Percentiles rank a stretch among this genome's conserved stretches.
phyloP scores from a whole-genome alignment of 2,888 invertebrate species.

The Seira sanloemensis region DNA sequence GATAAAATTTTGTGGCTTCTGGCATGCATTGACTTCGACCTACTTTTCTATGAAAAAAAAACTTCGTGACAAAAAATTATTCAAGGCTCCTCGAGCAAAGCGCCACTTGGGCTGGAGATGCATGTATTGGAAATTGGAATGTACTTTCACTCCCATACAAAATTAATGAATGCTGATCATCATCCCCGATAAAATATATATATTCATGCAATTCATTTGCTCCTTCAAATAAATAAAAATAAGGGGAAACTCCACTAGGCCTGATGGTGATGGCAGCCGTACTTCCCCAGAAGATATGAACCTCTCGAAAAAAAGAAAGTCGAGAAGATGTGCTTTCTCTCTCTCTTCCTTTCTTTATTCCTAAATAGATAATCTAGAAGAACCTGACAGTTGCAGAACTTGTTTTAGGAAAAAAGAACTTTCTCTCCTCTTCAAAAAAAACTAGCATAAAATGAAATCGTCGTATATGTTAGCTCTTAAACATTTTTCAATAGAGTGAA shows the following conservation, averaged over 20 bases:
- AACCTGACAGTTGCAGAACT: constrained; percentile 51
- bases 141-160: background rate
- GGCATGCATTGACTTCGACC: too few relatives aligned
- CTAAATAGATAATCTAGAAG: background rate
- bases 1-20: background rate
- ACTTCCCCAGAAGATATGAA: background rate
- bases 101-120: background rate
- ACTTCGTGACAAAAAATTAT: background rate
- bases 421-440: too few relatives aligned
- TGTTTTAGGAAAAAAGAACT: too few relatives aligned
- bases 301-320: too few relatives aligned
- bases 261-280: background rate
- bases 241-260: background rate
- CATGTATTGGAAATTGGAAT: background rate
- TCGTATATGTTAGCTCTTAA: constrained; percentile 28
- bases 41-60: background rate
- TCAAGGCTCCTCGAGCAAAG: background rate
- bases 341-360: too few relatives aligned
- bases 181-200: background rate
- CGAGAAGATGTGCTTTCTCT: too few relatives aligned
- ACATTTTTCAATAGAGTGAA: constrained; percentile 33
- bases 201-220: background rate
- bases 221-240: background rate
- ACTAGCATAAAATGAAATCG: too few relatives aligned
- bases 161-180: background rate